A percentile compares a stretch with the other conserved stretches of the same genome.
These are phyloP conservation scores for Drosophila nigricruria DNA, from an alignment of 2,888 invertebrate species.

Conservation along the genomic window DNA sequence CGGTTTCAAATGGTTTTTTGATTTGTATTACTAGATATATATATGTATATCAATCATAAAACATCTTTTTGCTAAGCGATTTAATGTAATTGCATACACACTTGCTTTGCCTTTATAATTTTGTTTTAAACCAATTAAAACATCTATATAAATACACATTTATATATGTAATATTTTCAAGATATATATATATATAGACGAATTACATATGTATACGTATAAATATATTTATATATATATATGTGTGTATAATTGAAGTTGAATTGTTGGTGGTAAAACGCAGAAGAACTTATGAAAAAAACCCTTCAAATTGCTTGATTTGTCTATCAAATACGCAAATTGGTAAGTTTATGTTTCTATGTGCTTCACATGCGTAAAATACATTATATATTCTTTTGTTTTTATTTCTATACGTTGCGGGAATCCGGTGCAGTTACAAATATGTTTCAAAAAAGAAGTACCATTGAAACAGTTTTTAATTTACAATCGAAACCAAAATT, in stretches of 20 bases:
- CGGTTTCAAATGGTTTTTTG: constrained; percentile 32
- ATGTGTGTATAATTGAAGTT: constrained; percentile 34
- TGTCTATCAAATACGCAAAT: constrained; percentile 27
- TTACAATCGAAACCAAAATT: constrained; percentile 74
- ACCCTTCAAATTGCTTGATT: constrained; percentile 23
- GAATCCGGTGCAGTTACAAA: constrained; percentile 20
- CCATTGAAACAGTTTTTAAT: constrained; percentile 49
- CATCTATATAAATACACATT: constrained; percentile 45
- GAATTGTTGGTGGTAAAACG: constrained; percentile 48
- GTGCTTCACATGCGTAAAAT: constrained; percentile 10
- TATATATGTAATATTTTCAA: constrained; percentile 33
- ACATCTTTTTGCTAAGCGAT: constrained; percentile 45
- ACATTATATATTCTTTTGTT: constrained; percentile 14
- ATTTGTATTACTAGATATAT: constrained; percentile 53
- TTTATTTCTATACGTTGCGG: constrained; percentile 25
- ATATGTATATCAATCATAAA: constrained; percentile 58
- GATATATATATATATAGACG: constrained; percentile 20
- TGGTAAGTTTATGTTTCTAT: constrained; percentile 7
- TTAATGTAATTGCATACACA: constrained; percentile 40
- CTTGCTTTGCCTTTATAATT: constrained; percentile 25
- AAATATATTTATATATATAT: constrained; percentile 24
- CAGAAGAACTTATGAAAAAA: constrained; percentile 25
- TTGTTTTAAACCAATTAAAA: constrained; percentile 50
- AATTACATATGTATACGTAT: constrained; percentile 31
- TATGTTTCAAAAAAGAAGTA: constrained; percentile 14